phyloP scores from a whole-genome alignment of 2,888 invertebrate species.

The Geotrupes spiniger region DNA sequence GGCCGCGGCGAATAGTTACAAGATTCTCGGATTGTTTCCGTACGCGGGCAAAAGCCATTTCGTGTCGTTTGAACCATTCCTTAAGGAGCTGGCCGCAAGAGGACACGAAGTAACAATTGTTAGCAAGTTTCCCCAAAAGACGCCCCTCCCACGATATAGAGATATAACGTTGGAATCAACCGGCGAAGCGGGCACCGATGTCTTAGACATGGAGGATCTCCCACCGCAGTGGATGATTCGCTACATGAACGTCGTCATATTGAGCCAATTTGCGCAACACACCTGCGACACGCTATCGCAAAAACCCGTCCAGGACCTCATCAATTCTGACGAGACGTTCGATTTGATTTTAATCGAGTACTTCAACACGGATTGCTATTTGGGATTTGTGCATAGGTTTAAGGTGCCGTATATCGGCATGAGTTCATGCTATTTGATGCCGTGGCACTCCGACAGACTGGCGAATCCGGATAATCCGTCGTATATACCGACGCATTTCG shows the following conservation, averaged over 20 bases:
- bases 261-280: conserved; percentile 10
- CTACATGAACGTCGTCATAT: not conserved
- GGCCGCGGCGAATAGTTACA: conserved; percentile 46
- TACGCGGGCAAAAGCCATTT: conserved; percentile 72
- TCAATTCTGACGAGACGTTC: conserved; percentile 52
- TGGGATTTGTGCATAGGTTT: conserved; percentile 61
- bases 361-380: conserved; percentile 67
- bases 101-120: conserved; percentile 69
- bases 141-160: conserved; percentile 22
- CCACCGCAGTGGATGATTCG: conserved; percentile 5
- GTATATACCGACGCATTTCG: conserved; percentile 50
- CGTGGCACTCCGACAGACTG: conserved; percentile 49
- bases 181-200: conserved; percentile 9
- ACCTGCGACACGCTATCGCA: conserved; percentile 31
- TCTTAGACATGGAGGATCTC: conserved; percentile 16
- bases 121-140: conserved; percentile 57
- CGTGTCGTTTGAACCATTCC: conserved; percentile 59
- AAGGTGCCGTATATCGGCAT: conserved; percentile 56
- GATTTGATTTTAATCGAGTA: conserved; percentile 66
- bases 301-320: conserved; percentile 42
- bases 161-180: conserved; percentile 23
- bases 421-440: conserved; percentile 51
- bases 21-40: conserved; percentile 64
- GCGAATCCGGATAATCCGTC: conserved; percentile 51
- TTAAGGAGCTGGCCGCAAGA: conserved; percentile 58